These are phyloP conservation scores for Pocillopora grandis DNA, from an alignment of 92 coral and sea anemone genomes.

Conservation along the genomic window DNA sequence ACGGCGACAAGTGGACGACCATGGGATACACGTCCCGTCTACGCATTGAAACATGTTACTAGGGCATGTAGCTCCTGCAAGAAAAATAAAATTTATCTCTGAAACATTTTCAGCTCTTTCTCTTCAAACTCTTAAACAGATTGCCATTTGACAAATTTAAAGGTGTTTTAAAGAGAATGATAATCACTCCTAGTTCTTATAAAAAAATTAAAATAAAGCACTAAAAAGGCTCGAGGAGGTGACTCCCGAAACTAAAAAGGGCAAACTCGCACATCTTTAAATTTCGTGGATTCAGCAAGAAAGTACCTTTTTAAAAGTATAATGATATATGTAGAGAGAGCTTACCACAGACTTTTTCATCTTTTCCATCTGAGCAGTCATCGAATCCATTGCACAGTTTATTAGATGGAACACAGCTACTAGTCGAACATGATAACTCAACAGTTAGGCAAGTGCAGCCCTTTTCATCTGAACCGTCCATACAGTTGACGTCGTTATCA, in stretches of 20 bases:
- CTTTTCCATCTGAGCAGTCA: conserved; percentile 60
- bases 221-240: no score
- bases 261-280: no score
- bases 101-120: no score
- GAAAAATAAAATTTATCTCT: neutral
- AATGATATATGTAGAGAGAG: no score
- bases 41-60: conserved; percentile 30
- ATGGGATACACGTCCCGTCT: conserved; percentile 33
- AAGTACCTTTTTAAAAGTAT: no score
- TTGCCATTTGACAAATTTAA: no score
- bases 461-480: conserved; percentile 58
- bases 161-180: no score
- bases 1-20: conserved; percentile 36
- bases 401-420: conserved; percentile 47
- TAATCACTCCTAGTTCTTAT: no score
- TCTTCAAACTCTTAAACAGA: no score
- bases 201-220: no score
- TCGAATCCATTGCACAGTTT: conserved; percentile 50
- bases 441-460: conserved; percentile 56
- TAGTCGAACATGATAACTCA: conserved; percentile 56
- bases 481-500: conserved; percentile 55
- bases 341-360: conserved; percentile 65
- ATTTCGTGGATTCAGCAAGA: no score
- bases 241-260: no score
- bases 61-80: conserved; percentile 20